phyloP scores from a whole-genome alignment of 2,888 invertebrate species.

The Osmoderma eremita region DNA sequence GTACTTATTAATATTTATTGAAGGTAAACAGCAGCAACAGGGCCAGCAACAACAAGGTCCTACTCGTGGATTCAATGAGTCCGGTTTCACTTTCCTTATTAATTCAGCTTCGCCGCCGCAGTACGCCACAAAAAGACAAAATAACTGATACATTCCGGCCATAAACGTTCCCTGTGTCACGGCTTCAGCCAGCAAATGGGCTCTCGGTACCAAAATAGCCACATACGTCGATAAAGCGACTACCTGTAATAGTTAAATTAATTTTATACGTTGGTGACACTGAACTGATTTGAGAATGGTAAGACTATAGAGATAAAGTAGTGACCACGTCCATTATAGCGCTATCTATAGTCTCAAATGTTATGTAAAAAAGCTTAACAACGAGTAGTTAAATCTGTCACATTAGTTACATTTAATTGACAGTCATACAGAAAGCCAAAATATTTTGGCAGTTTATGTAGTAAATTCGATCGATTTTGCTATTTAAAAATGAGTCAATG shows the following conservation, averaged over 20 bases:
- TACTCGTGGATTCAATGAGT: slow-evolving; percentile 70
- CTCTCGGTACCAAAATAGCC: slow-evolving; percentile 70
- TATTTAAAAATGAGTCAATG: too few species aligned
- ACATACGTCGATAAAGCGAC: slow-evolving; percentile 69
- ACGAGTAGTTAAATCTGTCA: too few species aligned
- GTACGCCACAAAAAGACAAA: slow-evolving; percentile 73
- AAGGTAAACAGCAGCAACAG: slow-evolving; percentile 70
- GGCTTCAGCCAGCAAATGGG: slow-evolving; percentile 75
- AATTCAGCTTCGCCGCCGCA: slow-evolving; percentile 72
- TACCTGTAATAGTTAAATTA: slow-evolving; percentile 63
- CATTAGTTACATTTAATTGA: too few species aligned
- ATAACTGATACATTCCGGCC: slow-evolving; percentile 76
- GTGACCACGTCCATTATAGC: too few species aligned
- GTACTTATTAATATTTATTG: slow-evolving; percentile 68
- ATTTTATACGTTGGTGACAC: too few species aligned
- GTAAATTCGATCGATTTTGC: too few species aligned
- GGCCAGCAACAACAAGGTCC: slow-evolving; percentile 82
- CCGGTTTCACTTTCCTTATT: slow-evolving; percentile 68
- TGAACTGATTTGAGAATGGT: too few species aligned
- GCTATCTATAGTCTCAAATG: too few species aligned
- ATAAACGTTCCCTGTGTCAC: slow-evolving; percentile 76
- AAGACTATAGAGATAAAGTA: too few species aligned
- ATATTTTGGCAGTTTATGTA: too few species aligned
- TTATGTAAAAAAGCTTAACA: too few species aligned
- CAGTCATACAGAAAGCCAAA: too few species aligned